Base-by-base conservation (phyloP, 2,888 invertebrate species). In the Lissocephala sabroskyi region DNA sequence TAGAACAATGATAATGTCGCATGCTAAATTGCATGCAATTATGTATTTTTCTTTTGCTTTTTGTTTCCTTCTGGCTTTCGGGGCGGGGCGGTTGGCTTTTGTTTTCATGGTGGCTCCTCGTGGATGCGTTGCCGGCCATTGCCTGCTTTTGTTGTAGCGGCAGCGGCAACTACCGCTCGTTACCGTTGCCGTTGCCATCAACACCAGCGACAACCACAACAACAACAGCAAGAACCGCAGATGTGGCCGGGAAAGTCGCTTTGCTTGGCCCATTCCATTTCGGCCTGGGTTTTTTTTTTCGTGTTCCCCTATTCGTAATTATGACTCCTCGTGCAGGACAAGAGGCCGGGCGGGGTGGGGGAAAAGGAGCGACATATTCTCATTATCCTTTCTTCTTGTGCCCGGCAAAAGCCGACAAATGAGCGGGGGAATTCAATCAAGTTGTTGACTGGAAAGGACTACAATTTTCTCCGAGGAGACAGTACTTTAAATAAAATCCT, bases 21-120 rank as follows among this genome's bases (percentile, higher is more conserved):
- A 76, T 70, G 79, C 59, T 65, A 81, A 81, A 81, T 81, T 81
- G 81, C 82, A 74, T 78, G 79, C 77, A 81, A 81, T 81, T 81
- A 81, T 79, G 68, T 61, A 73, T 75, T 79, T 68, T 74, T 59
- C 59, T 51, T 32, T 49, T 52, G 53, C 19, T 19, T 56, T 65
- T 32, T 9, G 9, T 29, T 33, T 39, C 29, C 7, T 23, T 40
- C 33, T 28, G 19, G 26, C 37, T 44, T 44, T n/a, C n/a, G n/a
- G n/a, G n/a, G n/a, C n/a, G n/a, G n/a, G n/a, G n/a, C n/a, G n/a
- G n/a, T 10, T 14, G 33, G 55, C 50, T 51, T 42, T 56, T 59
- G 32, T 36, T 49, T 45, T 40, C 35, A 18, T 32, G 46, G 16
- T 46, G 44, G 5, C 41, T 45, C 10, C 10, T 11, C 10, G 13